Evolutionary conservation across 2,888 invertebrate genomes (phyloP).

Genomic region (Acrobasis consociella): DNA sequence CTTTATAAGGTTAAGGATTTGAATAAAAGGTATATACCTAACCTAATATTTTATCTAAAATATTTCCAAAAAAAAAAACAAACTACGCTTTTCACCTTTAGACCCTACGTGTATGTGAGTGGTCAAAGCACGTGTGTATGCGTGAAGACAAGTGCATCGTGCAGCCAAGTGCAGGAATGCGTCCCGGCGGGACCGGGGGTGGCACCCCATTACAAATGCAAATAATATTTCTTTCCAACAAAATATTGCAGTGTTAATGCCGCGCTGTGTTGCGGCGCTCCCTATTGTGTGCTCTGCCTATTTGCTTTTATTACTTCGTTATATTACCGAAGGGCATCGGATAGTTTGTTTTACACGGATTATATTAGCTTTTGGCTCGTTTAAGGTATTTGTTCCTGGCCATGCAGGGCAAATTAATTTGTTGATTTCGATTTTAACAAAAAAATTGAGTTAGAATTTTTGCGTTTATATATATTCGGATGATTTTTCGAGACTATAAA

Average conservation of each 20-base stretch:
- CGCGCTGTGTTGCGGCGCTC: constrained; percentile 69
- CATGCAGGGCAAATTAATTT: constrained; percentile 13
- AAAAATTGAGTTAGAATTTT: no score
- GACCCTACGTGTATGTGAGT: not conserved
- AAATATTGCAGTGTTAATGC: constrained; percentile 78
- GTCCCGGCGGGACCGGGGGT: constrained; percentile 45
- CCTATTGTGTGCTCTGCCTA: constrained; percentile 66
- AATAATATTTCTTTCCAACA: constrained; percentile 77
- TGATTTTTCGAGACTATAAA: no score
- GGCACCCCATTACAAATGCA: constrained; percentile 69
- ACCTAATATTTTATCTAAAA: no score
- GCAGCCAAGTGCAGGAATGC: constrained; percentile 63
- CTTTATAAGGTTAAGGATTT: no score
- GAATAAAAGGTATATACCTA: no score
- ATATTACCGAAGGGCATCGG: constrained; percentile 64
- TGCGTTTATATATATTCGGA: no score
- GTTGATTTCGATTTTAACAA: not conserved
- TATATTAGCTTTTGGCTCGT: constrained; percentile 27
- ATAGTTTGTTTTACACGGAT: constrained; percentile 38
- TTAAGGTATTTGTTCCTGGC: constrained; percentile 26
- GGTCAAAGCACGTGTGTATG: constrained; percentile 32
- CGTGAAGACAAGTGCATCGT: constrained; percentile 57
- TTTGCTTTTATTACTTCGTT: constrained; percentile 71
- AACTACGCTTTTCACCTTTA: not conserved
- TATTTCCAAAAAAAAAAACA: no score